These are phyloP conservation scores for Agrotis exclamationis DNA, from an alignment of 2,888 invertebrate species.

Conservation along the genomic window DNA sequence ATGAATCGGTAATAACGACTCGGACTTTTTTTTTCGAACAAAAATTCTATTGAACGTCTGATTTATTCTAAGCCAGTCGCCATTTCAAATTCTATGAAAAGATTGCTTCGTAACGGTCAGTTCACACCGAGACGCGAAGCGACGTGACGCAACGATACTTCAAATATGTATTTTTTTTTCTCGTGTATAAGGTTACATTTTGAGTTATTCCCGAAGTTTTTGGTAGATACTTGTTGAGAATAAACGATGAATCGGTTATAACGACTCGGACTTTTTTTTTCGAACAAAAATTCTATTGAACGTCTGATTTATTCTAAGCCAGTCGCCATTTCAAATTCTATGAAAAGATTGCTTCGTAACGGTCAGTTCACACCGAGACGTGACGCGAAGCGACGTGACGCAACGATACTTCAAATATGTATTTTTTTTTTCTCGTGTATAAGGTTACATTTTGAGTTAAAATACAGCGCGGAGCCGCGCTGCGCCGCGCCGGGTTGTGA, in stretches of 20 bases:
- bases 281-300: background rate
- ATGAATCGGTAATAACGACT: background rate
- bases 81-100: conserved; percentile 18
- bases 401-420: too few relatives aligned
- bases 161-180: too few relatives aligned
- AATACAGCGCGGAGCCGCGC: too few relatives aligned
- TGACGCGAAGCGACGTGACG: too few relatives aligned
- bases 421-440: too few relatives aligned
- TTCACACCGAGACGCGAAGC: too few relatives aligned
- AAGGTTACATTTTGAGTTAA: too few relatives aligned
- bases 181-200: too few relatives aligned
- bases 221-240: background rate
- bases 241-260: background rate
- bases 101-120: conserved; percentile 17
- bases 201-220: too few relatives aligned
- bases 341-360: conserved; percentile 5
- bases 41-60: background rate
- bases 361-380: too few relatives aligned
- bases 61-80: background rate
- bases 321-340: conserved; percentile 19
- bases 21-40: background rate
- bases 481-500: too few relatives aligned
- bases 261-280: background rate
- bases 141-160: too few relatives aligned
- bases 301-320: background rate